phyloP scores from a whole-genome alignment of 2,888 invertebrate genomes.

The Pheosia tremula region DNA sequence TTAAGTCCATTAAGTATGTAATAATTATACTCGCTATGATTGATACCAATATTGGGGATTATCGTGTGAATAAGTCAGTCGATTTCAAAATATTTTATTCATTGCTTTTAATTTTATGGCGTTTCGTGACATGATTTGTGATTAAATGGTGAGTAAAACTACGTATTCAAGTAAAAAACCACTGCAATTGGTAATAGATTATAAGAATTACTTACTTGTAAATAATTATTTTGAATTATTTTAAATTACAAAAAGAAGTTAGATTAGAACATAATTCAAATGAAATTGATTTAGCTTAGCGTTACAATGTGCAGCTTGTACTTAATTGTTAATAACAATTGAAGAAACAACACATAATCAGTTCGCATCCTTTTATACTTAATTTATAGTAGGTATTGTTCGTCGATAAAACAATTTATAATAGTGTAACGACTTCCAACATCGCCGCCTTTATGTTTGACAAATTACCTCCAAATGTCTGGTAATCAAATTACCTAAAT shows the following conservation, averaged over 20 bases:
- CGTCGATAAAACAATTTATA: neutral
- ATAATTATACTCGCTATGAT: conserved; percentile 32
- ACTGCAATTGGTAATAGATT: too few relatives aligned
- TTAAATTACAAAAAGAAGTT: too few relatives aligned
- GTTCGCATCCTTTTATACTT: too few relatives aligned
- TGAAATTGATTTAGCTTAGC: too few relatives aligned
- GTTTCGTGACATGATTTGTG: neutral
- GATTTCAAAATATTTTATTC: conserved; percentile 2
- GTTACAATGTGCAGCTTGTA: too few relatives aligned
- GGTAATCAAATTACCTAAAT: neutral
- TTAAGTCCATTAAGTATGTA: conserved; percentile 23
- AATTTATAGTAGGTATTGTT: neutral
- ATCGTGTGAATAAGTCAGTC: neutral
- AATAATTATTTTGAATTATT: too few relatives aligned
- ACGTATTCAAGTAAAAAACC: too few relatives aligned
- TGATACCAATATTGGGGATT: conserved; percentile 21
- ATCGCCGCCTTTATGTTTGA: neutral
- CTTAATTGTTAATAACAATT: too few relatives aligned
- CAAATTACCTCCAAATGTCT: neutral
- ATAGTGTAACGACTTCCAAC: neutral
- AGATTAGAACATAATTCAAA: too few relatives aligned
- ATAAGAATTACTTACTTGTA: too few relatives aligned
- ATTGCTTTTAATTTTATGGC: neutral
- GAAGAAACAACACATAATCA: too few relatives aligned
- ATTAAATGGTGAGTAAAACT: neutral